Conservation (phyloP, 2,888 invertebrate species). For the Orthosia gothica region DNA sequence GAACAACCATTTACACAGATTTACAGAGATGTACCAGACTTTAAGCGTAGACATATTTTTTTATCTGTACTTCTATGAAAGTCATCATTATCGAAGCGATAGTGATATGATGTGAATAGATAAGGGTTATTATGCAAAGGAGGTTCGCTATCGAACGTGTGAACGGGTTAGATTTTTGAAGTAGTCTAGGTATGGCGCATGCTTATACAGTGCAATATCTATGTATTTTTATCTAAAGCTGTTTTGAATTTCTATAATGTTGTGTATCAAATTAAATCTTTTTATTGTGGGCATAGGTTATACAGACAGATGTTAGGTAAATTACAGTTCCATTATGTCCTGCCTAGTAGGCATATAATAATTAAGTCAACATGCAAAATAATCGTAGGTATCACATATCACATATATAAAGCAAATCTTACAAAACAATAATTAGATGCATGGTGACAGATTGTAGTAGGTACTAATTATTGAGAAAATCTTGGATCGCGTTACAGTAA, state of each 20-base stretch:
- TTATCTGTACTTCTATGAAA: neutral
- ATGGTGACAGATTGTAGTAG: no score
- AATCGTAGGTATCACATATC: no score
- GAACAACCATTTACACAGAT: conserved; percentile 56
- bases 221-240: neutral
- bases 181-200: neutral
- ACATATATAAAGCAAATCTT: no score
- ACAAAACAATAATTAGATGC: no score
- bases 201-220: neutral
- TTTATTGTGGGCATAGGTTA: no score
- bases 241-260: neutral
- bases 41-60: conserved; percentile 35
- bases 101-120: neutral
- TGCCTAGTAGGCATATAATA: no score
- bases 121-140: neutral
- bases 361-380: no score
- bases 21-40: conserved; percentile 43
- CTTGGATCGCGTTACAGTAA: no score
- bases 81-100: neutral
- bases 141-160: neutral
- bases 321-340: no score
- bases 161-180: neutral
- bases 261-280: no score
- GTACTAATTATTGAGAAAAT: no score
- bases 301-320: no score